Evolutionary conservation across 2,888 invertebrate species (phyloP).

Genomic region (Pheosia tremula): DNA sequence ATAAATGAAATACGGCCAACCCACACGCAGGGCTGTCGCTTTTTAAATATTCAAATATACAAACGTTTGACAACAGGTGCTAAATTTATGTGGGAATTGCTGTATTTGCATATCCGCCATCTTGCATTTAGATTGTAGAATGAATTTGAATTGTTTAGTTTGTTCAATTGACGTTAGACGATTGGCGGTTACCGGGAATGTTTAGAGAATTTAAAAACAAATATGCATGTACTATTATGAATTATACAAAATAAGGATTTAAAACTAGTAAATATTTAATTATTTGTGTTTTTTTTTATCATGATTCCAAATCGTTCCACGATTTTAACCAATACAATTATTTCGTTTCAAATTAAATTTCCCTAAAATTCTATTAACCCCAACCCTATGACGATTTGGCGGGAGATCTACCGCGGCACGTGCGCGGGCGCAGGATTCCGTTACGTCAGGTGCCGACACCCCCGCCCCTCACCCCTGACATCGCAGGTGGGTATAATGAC

Average conservation of each 20-base stretch:
- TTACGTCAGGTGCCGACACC: slow-evolving; percentile 66
- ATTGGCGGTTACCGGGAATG: background rate
- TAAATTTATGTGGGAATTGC: slow-evolving; percentile 64
- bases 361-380: slow-evolving; percentile 5
- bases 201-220: background rate
- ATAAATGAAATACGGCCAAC: slow-evolving; percentile 14
- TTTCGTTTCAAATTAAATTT: background rate
- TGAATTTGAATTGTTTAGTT: slow-evolving; percentile 2
- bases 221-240: too few species aligned
- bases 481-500: slow-evolving; percentile 63
- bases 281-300: too few species aligned
- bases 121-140: slow-evolving; percentile 7
- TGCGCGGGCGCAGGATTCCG: slow-evolving; percentile 69
- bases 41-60: slow-evolving; percentile 51
- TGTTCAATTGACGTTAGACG: background rate
- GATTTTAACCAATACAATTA: too few species aligned
- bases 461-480: slow-evolving; percentile 19
- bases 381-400: slow-evolving; percentile 22
- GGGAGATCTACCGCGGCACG: slow-evolving; percentile 9
- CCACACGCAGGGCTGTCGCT: slow-evolving; percentile 44
- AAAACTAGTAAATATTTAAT: too few species aligned
- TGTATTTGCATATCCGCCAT: slow-evolving; percentile 11
- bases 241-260: too few species aligned
- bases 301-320: too few species aligned
- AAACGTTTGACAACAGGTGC: slow-evolving; percentile 66